Base-by-base conservation (phyloP, 2,888 invertebrate genomes). In the Teinopalpus imperialis region DNA sequence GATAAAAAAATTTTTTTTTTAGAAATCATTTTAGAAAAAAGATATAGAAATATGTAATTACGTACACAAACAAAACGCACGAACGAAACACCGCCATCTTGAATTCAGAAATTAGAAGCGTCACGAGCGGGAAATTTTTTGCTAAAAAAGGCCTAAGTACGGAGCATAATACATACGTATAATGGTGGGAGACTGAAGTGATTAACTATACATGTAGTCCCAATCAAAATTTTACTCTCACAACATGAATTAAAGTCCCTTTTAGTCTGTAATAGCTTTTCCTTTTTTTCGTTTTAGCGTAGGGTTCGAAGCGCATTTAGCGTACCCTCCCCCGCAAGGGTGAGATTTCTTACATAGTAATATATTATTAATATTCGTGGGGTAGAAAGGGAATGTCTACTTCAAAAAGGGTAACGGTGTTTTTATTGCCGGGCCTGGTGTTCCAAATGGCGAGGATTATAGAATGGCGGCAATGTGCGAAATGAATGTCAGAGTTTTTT, bases 281-380 rank as follows among this genome's bases (percentile, higher is more conserved):
- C 48, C 55, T 58, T 63, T 74, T 79, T 79, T 77, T 68, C 68
- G 60, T 69, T 75, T 69, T 57, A 61, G 52, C 59, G 74, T 69
- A 81, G 82, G 83, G 82, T 70, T 57, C 70, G 74, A 63, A 70
- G 66, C 74, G 67, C 74, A 74, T 81, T 83, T 75, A 76, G 73
- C 73, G 63, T 61, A 54, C 61, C 81, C 81, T 70, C 83, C 81
- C 82, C 69, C 79, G 66, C 71, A 61, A 62, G 67, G 66, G 67
- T 59, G 78, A 82, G 83, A 80, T 86, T 85, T 87, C 86, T 87
- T 87, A 83, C 81, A 77, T 75, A 63, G 74, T 74, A 71, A 80
- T 86, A 78, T 81, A 82, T 81, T 86, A 85, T 82, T 81, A 81
- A 82, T 82, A 79, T 74, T 69, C 72, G 69, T 63, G 63, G 74